Percentiles rank a stretch among this genome's conserved stretches.
phyloP scores from a whole-genome alignment of 2,113 vertebrate genomes.

The Brachypodius melanocephalos region DNA sequence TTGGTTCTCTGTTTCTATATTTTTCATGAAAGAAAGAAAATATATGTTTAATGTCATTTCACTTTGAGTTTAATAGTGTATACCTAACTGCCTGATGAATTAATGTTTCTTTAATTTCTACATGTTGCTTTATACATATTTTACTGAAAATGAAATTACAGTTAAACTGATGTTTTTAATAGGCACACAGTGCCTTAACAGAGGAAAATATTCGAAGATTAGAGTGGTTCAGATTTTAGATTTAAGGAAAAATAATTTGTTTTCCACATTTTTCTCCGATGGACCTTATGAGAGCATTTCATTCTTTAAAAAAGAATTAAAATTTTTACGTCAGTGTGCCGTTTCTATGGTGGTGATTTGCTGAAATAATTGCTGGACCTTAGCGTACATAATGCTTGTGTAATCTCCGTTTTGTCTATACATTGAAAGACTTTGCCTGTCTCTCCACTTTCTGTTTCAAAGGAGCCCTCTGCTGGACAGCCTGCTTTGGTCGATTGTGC shows the following conservation, averaged over 20 bases:
- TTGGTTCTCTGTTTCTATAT: not conserved
- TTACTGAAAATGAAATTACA: not conserved
- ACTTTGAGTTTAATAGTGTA: not conserved
- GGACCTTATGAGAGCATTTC: not conserved
- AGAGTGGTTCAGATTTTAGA: not conserved
- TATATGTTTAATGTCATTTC: not conserved
- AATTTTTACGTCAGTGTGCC: not conserved
- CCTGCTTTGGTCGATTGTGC: not conserved
- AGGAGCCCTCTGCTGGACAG: constrained; percentile 83
- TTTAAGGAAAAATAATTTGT: not conserved
- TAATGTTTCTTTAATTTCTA: not conserved
- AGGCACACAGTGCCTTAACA: not conserved
- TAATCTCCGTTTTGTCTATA: constrained; percentile 51
- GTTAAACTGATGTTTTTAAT: not conserved
- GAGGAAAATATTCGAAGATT: not conserved
- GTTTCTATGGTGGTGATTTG: not conserved
- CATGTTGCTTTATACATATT: not conserved
- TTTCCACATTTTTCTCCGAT: not conserved
- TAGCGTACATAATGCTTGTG: not conserved
- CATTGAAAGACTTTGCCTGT: constrained; percentile 25
- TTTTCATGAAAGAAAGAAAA: not conserved
- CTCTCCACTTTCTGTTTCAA: constrained; percentile 75
- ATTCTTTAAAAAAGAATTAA: not conserved
- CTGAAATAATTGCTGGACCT: constrained; percentile 4
- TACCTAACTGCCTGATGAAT: not conserved